These are phyloP conservation scores for Drosophila fuyamai DNA, from an alignment of 1,140 invertebrate species.

Conservation along the genomic window DNA sequence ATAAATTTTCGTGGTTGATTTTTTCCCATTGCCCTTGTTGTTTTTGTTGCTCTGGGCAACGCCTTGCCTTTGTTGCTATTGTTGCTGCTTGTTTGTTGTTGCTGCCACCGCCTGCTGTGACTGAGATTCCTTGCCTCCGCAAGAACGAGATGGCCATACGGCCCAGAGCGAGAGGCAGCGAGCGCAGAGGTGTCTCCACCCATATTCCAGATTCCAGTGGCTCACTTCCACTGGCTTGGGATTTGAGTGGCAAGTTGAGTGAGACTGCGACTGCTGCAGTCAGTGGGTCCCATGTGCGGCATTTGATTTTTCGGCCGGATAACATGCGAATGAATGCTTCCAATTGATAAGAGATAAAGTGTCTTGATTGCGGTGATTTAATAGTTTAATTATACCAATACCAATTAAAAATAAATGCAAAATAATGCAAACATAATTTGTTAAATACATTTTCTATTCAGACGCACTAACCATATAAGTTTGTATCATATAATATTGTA, in stretches of 20 bases:
- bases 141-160: constrained; percentile 20
- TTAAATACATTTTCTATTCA: no score
- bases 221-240: constrained; percentile 46
- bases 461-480: no score
- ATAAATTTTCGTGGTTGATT: constrained; percentile 78
- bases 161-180: constrained; percentile 23
- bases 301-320: constrained; percentile 16
- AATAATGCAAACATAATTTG: no score
- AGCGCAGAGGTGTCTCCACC: constrained; percentile 61
- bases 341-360: constrained; percentile 24
- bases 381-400: constrained; percentile 8
- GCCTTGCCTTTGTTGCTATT: constrained; percentile 39
- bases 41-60: constrained; percentile 65
- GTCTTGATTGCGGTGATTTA: constrained; percentile 11
- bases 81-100: constrained; percentile 25
- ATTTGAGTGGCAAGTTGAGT: constrained; percentile 67
- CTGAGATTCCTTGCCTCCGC: constrained; percentile 58
- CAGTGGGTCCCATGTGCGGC: constrained; percentile 6
- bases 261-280: constrained; percentile 46
- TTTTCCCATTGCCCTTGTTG: constrained; percentile 41
- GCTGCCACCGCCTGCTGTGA: constrained; percentile 36
- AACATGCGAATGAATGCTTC: constrained; percentile 11
- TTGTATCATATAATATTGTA: no score
- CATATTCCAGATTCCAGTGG: constrained; percentile 79
- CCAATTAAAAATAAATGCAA: not conserved